A percentile compares a stretch with the other conserved stretches of the same genome.
Evolutionary conservation across 2,888 invertebrate species (phyloP).

Genomic region (Didymodactylos carnosus): DNA sequence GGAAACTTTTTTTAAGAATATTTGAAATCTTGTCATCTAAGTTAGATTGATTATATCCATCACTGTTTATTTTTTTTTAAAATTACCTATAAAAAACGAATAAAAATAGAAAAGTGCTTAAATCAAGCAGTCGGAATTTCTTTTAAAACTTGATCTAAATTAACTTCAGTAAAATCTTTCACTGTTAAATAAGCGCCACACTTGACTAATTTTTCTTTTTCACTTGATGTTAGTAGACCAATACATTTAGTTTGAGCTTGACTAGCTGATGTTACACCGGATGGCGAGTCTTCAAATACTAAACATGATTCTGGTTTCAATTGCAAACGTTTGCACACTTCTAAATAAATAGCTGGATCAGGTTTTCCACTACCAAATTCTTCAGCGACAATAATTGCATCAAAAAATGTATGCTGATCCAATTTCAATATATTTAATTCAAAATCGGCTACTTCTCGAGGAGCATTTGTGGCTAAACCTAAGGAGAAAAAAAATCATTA

Average conservation of each 20-base stretch:
- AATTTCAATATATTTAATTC: background rate
- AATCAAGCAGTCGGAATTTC: too few species aligned
- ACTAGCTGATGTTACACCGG: background rate
- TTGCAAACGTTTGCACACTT: background rate
- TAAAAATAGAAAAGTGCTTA: too few species aligned
- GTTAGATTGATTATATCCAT: too few species aligned
- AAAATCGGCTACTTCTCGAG: background rate
- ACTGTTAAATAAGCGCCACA: background rate
- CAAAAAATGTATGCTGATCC: background rate
- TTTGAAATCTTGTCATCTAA: too few species aligned
- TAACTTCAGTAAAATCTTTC: background rate
- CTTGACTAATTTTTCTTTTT: background rate
- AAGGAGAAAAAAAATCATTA: background rate
- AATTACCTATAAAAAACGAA: too few species aligned
- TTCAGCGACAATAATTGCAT: background rate
- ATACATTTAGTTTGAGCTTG: background rate
- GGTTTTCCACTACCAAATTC: background rate
- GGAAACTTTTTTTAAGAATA: too few species aligned
- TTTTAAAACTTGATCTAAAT: background rate
- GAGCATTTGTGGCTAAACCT: background rate
- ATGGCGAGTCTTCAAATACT: background rate
- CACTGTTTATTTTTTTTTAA: too few species aligned
- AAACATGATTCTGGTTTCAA: background rate
- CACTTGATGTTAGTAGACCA: background rate
- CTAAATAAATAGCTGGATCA: background rate